A percentile compares a stretch with the other conserved stretches of the same genome.
Conservation (phyloP, 2,888 invertebrate species). For the Sphaerophoria taeniata region DNA sequence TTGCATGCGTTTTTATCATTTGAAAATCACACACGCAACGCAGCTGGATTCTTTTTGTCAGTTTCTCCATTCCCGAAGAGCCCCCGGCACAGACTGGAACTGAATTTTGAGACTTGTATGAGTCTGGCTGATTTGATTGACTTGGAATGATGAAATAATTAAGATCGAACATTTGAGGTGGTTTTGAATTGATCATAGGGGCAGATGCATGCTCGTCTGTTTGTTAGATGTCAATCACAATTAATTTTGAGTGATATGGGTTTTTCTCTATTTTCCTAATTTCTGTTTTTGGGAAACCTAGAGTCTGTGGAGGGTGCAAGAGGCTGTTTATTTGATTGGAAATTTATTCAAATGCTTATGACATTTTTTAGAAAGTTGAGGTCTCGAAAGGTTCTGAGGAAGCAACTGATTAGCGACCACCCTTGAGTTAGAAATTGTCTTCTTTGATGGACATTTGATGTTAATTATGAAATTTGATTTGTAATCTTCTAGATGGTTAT, state of each 20-base stretch:
- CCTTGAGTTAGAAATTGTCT: conserved; percentile 3
- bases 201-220: conserved; percentile 65
- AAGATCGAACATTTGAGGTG: conserved; percentile 48
- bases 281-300: not conserved
- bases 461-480: not conserved
- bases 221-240: conserved; percentile 66
- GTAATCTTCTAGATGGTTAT: not conserved
- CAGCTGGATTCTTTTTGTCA: conserved; percentile 45
- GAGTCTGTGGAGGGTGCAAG: not conserved
- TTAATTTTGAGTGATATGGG: conserved; percentile 62
- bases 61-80: conserved; percentile 4
- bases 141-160: conserved; percentile 71
- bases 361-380: conserved; percentile 26
- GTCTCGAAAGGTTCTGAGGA: not conserved
- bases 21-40: conserved; percentile 54
- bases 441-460: conserved; percentile 9
- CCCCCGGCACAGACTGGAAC: conserved; percentile 15
- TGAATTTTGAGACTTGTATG: conserved; percentile 19
- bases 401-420: conserved; percentile 21
- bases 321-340: not conserved
- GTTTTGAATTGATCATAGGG: conserved; percentile 47
- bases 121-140: conserved; percentile 54
- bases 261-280: not conserved
- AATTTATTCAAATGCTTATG: conserved; percentile 25
- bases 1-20: conserved; percentile 34